A percentile compares a stretch with the other conserved stretches of the same genome.
These are phyloP conservation scores for Pyrochroa serraticornis DNA, from an alignment of 2,888 invertebrate genomes.

Conservation along the genomic window DNA sequence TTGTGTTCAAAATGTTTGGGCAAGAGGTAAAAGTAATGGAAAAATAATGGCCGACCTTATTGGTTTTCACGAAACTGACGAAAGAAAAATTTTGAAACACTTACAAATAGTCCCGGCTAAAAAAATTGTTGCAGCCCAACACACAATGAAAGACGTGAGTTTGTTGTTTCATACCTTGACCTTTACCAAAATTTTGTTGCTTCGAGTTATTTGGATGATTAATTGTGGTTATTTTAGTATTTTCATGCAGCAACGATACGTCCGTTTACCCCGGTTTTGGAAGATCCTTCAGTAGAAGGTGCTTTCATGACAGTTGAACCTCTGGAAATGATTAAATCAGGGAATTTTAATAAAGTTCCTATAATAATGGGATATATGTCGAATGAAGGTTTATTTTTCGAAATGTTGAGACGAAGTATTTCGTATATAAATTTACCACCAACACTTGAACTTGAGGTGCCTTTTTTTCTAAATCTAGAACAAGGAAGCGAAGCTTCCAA, in stretches of 20 bases:
- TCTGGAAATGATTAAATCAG: conserved; percentile 42
- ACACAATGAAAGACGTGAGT: conserved; percentile 14
- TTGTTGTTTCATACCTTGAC: background rate
- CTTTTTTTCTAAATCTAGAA: conserved; percentile 39
- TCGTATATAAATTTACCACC: conserved; percentile 16
- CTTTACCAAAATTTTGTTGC: no score
- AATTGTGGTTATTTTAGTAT: no score
- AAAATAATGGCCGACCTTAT: conserved; percentile 50
- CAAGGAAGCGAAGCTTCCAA: conserved; percentile 37
- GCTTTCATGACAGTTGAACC: conserved; percentile 49
- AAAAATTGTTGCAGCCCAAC: conserved; percentile 26
- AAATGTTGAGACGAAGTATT: conserved; percentile 4
- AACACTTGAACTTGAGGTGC: conserved; percentile 35
- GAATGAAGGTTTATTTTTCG: conserved; percentile 48
- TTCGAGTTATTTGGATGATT: no score
- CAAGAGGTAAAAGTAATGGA: conserved; percentile 21
- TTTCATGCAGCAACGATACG: conserved; percentile 9
- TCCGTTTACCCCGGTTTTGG: conserved; percentile 39
- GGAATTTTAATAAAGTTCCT: conserved; percentile 51
- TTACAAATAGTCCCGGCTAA: conserved; percentile 52
- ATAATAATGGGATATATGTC: conserved; percentile 50
- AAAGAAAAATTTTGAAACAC: conserved; percentile 52
- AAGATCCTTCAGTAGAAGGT: conserved; percentile 35
- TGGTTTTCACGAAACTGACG: conserved; percentile 51
- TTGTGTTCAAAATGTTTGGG: conserved; percentile 46